Base-by-base conservation (phyloP, 2,113 vertebrate species). In the Kryptolebias marmoratus region DNA sequence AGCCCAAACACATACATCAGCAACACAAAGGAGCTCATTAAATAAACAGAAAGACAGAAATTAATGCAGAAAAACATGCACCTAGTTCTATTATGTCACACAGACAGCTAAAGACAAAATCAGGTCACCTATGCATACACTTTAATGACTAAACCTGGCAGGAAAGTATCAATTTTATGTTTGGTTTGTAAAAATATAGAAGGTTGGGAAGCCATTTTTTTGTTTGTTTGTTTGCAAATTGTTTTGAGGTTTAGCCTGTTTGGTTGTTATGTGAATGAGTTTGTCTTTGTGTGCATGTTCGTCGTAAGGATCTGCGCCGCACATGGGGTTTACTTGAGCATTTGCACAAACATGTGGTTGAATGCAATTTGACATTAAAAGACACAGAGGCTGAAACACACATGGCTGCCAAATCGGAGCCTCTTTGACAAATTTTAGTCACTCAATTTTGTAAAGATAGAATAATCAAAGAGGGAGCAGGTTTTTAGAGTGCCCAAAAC, bases 391-490 rank as follows among this genome's bases (percentile, higher is more conserved):
- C 69, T 11, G 4, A 13, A 49, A 32, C 56, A 76, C 79, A 88
- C 89, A 92, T 90, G 91, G 88, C 64, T 82, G 86, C 86, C 90
- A 90, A 77, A 89, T 87, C 88, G 82, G 80, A 83, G 66, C 71
- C 71, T 57, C 75, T 78, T 73, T 75, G 73, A 87, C 86, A 89
- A 74, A 87, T 84, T 84, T 77, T 66, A 83, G 68, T 77, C 74
- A 16, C 74, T 84, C 39, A 42, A 80, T 83, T 85, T 75, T 52
- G 68, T 71, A 58, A 42, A 85, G 66, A 64, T 82, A 77, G 77
- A 86, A 82, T 44, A 53, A 60, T 45, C 42, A 49, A 63, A 64
- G 56, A 70, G 86, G 79, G 84, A 89, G 80, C 49, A 15, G 56
- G 84, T 89, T 87, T 71, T 90, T 63, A 82, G 76, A 22, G 70